Conservation (phyloP, 2,888 invertebrate species). For the Oconnorella tubifera region DNA sequence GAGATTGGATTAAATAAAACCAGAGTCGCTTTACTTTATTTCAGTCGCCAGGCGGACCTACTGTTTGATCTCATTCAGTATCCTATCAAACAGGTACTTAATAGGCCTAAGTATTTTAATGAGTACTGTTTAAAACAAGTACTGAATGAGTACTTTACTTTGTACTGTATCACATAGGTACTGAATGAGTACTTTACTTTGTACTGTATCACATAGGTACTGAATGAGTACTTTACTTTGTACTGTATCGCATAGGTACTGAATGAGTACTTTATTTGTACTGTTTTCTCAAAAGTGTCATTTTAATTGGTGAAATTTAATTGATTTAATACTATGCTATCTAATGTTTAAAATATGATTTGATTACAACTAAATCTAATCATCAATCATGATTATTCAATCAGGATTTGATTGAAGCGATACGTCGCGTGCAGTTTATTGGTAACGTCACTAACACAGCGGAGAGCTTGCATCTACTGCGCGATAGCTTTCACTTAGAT, state of each 20-base stretch:
- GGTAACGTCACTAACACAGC: slow-evolving; percentile 46
- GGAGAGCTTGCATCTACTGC: slow-evolving; percentile 42
- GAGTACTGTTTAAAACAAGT: background rate
- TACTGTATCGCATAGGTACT: too few relatives aligned
- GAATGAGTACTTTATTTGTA: too few relatives aligned
- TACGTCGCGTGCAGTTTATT: slow-evolving; percentile 38
- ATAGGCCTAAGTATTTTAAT: too few relatives aligned
- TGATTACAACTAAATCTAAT: too few relatives aligned
- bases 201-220: too few relatives aligned
- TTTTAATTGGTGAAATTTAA: too few relatives aligned
- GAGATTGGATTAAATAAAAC: slow-evolving; percentile 39
- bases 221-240: too few relatives aligned
- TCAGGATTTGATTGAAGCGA: slow-evolving; percentile 39
- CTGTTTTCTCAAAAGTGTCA: too few relatives aligned
- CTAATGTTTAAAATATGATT: too few relatives aligned
- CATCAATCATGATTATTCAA: too few relatives aligned
- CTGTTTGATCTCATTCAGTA: slow-evolving; percentile 44
- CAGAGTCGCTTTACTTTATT: slow-evolving; percentile 31
- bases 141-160: background rate
- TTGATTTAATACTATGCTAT: too few relatives aligned
- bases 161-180: background rate
- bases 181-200: background rate
- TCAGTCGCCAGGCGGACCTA: slow-evolving; percentile 31
- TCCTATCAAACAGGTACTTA: slow-evolving; percentile 27
- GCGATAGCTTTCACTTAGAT: slow-evolving; percentile 39